Evolutionary conservation across 2,113 vertebrate genomes (phyloP), one percentile per base, ranked within the genome.

Genomic region (Elaphurus davidianus): DNA sequence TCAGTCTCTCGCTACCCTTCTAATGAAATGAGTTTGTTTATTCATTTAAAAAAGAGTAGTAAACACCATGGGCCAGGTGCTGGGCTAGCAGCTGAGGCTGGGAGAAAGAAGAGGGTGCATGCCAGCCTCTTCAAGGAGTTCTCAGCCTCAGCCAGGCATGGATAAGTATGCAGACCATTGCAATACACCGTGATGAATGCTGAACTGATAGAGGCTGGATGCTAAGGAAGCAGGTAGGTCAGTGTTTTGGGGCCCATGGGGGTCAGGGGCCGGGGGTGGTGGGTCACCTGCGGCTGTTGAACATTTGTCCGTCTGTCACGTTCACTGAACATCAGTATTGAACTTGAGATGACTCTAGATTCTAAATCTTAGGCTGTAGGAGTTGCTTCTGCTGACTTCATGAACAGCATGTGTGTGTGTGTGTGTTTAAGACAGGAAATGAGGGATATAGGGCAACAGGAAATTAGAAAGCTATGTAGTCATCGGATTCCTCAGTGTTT

Each of bases 391-490:
- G 57, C 59, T 52, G 45, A 47, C 52, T 25, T 83, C 47, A 54
- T 30, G 40, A 76, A 45, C 40, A 54, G 33, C 3, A 40, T 76
- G 25, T 7, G 54, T 19, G 1, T 19, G 1, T n/a, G 64, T 62
- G 64, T 43, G 45, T 40, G 40, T 30, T 93, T 59, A 60, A 89
- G 83, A 82, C 55, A 67, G 67, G 59, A 50, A 27, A 47, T 71
- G 55, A 95, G 33, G 55, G 50, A 79, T 87, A 7, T 19, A 94
- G 79, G 45, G 76, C 47, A 89, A 78, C 54, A 54, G 87, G 78
- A 92, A 97, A 79, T 94, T 87, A 84, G 47, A 83, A 90, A 60
- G 52, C 71, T 60, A 13, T 27, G 43, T 36, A 21, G 67, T 76
- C 86, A 89, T 43, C 1, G 3, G 76, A 62, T 86, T 76, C 87